These are phyloP conservation scores for Brachystomella parvula DNA, from an alignment of 1,140 invertebrate species.

Conservation along the genomic window DNA sequence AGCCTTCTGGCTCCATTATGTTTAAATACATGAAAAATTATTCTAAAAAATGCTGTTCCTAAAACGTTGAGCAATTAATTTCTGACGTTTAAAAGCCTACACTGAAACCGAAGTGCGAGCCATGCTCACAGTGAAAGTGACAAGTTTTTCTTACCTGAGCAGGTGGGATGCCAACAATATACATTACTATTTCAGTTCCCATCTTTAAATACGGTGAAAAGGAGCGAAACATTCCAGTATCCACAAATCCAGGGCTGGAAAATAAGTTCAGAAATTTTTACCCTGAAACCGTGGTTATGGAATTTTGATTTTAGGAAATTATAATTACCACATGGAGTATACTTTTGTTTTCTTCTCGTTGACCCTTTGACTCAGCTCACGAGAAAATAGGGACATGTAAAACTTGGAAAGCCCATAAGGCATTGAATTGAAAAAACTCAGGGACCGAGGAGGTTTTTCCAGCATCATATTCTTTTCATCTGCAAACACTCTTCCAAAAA, in stretches of 20 bases:
- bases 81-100: neutral
- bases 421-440: neutral
- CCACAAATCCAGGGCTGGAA: constrained; percentile 9
- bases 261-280: too few relatives aligned
- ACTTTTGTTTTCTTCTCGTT: constrained; percentile 2
- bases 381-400: constrained; percentile 41
- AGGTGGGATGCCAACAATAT: neutral
- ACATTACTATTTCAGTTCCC: neutral
- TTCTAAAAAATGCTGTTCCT: neutral
- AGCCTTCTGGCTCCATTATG: too few relatives aligned
- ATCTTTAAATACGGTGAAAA: neutral
- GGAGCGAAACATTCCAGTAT: constrained; percentile 2
- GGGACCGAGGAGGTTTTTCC: constrained; percentile 21
- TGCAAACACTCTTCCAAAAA: neutral
- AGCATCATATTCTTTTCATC: constrained; percentile 4
- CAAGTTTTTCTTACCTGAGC: neutral
- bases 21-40: too few relatives aligned
- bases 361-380: constrained; percentile 39
- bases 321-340: neutral
- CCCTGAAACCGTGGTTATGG: too few relatives aligned
- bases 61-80: neutral
- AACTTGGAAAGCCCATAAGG: constrained; percentile 44
- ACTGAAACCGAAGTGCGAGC: neutral
- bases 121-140: neutral
- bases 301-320: too few relatives aligned